These are phyloP conservation scores for Tridacna gigas DNA, from an alignment of 2,888 invertebrate genomes.

Conservation along the genomic window DNA sequence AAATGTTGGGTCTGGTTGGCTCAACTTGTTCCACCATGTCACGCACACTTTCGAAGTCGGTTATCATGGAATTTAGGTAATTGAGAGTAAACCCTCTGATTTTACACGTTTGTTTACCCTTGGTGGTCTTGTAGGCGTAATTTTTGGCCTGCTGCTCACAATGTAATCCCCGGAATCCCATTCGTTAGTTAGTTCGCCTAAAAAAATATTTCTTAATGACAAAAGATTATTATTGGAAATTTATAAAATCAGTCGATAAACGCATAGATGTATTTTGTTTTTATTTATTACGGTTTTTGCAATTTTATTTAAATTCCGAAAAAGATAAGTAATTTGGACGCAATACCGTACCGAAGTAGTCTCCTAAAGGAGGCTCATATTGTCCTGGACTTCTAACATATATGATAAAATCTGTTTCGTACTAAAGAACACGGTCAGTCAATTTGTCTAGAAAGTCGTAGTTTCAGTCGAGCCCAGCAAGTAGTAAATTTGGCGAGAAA, in stretches of 20 bases:
- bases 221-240: no score
- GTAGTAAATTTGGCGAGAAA: constrained; percentile 47
- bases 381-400: constrained; percentile 23
- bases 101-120: constrained; percentile 66
- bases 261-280: no score
- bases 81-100: no score
- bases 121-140: constrained; percentile 74
- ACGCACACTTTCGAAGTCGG: constrained; percentile 65
- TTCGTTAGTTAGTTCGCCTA: constrained; percentile 59
- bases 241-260: no score
- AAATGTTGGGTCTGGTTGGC: neutral
- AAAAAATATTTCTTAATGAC: no score
- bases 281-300: no score
- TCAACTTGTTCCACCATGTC: constrained; percentile 12
- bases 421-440: constrained; percentile 34
- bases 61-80: constrained; percentile 36
- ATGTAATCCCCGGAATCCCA: constrained; percentile 31
- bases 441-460: constrained; percentile 21
- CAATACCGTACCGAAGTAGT: constrained; percentile 33
- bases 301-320: no score
- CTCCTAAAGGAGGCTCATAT: constrained; percentile 34
- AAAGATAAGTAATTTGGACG: no score
- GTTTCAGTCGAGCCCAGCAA: constrained; percentile 45
- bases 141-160: constrained; percentile 82
- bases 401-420: constrained; percentile 49